Base-by-base conservation (phyloP, 2,888 invertebrate species). In the Urechis unicinctus region DNA sequence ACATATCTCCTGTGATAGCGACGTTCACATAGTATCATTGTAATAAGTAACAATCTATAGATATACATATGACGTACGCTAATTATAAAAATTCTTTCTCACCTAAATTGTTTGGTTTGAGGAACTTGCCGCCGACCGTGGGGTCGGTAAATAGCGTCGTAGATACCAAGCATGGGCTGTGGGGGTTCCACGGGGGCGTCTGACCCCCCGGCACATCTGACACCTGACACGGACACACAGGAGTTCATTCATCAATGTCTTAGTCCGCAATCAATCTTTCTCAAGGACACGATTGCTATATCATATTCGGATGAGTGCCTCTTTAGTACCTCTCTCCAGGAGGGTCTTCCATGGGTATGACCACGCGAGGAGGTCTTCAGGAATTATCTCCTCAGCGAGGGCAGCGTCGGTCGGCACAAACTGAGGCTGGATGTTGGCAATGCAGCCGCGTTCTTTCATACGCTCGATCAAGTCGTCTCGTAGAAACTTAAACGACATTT, bases 341-440 rank as follows among this genome's bases (percentile, higher is more conserved):
- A 64, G 26, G 6, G 64, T 55, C 44, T 61, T 63, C 64, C 64
- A 64, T 2, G 61, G 49, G 36, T 64, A 64, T 25, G 59, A 31
- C 43, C 43, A 58, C 1, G 50, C 31, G 25, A 50, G 28, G 1
- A 63, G 58, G 5, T 31, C 43, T 5, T 24, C 31, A 17, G 62
- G 64, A n/a, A 64, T 43, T 13, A 52, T 25, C 2, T 57, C 28
- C n/a, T 44, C 36, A 4, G 62, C 24, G 56, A 53, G 56, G 21
- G 50, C 41, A 47, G 56, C 53, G 41, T 64, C 64, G 1, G 62
- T 60, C 36, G 41, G 36, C 0, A 64, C 58, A 52, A 64, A 62
- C 57, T 61, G 62, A 13, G 64, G 64, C 54, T 64, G 64, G 22
- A 64, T 56, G 56, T 52, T 64, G 22, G 61, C 64, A 3, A 64